These are phyloP conservation scores for Mercenaria mercenaria DNA, from an alignment of 1,140 invertebrate genomes.

Conservation along the genomic window DNA sequence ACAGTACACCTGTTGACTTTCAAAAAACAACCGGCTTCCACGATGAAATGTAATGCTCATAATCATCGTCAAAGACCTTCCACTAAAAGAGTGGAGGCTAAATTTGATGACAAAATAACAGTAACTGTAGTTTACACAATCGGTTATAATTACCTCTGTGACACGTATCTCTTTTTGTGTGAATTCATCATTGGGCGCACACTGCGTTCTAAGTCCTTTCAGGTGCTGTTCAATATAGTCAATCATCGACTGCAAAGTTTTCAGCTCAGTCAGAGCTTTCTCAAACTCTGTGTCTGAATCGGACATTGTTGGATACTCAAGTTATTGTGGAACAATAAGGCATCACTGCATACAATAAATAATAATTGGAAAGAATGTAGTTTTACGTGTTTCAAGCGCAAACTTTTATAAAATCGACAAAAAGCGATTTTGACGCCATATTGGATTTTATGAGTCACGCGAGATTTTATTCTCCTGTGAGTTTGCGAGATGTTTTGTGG, in stretches of 20 bases:
- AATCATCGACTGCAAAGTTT: conserved; percentile 95
- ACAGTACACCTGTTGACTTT: too few species aligned
- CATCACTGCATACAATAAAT: conserved; percentile 42
- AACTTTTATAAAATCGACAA: background rate
- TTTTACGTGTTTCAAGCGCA: background rate
- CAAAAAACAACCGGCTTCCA: too few species aligned
- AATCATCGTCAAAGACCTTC: too few species aligned
- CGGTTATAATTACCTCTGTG: conserved; percentile 96
- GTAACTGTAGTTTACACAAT: too few species aligned
- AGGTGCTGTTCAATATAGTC: conserved; percentile 96
- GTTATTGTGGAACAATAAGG: conserved; percentile 7
- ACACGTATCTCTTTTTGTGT: conserved; percentile 98
- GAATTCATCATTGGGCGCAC: conserved; percentile 95
- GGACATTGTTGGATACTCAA: conserved; percentile 72
- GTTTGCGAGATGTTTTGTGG: conserved; percentile 26
- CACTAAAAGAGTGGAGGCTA: too few species aligned
- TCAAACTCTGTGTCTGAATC: conserved; percentile 81
- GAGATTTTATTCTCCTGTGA: conserved; percentile 45
- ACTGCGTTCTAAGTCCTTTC: conserved; percentile 96
- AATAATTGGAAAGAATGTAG: background rate
- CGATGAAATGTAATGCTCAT: too few species aligned
- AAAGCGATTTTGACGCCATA: conserved; percentile 56
- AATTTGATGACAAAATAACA: too few species aligned
- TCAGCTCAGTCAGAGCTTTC: conserved; percentile 83
- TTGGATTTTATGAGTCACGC: conserved; percentile 62